Conservation (phyloP, 2,113 vertebrate species). For the Pelvicachromis taeniatus region DNA sequence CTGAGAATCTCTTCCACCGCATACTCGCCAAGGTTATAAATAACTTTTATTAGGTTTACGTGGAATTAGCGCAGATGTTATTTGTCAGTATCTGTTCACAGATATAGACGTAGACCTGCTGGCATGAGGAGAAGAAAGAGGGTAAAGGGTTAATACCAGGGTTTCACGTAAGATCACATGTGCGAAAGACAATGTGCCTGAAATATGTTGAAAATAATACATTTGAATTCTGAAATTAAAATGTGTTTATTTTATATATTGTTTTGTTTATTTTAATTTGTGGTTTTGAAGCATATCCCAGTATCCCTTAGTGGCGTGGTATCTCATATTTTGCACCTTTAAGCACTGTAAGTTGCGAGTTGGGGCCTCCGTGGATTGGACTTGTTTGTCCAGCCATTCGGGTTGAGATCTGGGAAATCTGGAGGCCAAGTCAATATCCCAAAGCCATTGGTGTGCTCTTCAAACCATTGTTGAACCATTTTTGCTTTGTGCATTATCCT, state of each 20-base stretch:
- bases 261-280: background rate
- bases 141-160: background rate
- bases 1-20: slow-evolving; percentile 43
- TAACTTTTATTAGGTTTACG: slow-evolving; percentile 68
- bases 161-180: background rate
- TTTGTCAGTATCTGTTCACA: slow-evolving; percentile 26
- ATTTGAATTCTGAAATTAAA: background rate
- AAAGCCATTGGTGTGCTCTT: background rate
- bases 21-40: slow-evolving; percentile 55
- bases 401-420: background rate
- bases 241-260: background rate
- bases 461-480: background rate
- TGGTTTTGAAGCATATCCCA: background rate
- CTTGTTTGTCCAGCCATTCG: rapidly evolving
- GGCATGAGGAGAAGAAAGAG: background rate
- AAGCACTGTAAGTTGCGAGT: rapidly evolving
- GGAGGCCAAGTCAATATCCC: background rate
- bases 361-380: background rate
- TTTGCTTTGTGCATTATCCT: background rate
- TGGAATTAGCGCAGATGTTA: slow-evolving; percentile 56
- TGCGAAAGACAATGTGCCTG: background rate
- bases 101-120: slow-evolving; percentile 15
- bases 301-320: background rate
- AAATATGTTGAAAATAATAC: background rate
- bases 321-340: background rate